Evolutionary conservation across 2,113 vertebrate genomes (phyloP), one percentile per base, ranked within the genome.

Genomic region (Pomatorhinus ruficollis): DNA sequence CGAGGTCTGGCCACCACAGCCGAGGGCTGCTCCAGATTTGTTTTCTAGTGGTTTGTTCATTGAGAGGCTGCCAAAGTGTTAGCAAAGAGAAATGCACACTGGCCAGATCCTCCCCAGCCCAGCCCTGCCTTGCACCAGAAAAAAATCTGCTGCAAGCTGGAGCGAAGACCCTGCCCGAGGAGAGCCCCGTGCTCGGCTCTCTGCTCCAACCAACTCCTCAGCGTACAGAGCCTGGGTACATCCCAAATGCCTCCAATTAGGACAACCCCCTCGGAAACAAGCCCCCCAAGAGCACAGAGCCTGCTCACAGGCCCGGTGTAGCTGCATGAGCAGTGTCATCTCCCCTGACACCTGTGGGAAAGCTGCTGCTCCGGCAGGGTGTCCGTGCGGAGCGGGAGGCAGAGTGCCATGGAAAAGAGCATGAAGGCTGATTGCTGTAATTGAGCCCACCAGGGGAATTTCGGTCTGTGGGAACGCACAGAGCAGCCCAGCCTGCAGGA

Each of bases 41-140:
- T 91, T 97, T 96, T 45, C 90, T 96, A 88, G 90, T 85, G 90
- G 88, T 80, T 96, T 91, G 60, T 89, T 96, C 94, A 96, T 64
- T 87, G 94, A 96, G 89, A 96, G 74, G 44, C 87, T 96, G 94
- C 94, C 93, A 97, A 89, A 11, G 44, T 31, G 70, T 87, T 57
- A 85, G 95, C 87, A 69, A 68, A 84, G 81, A 96, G 94, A 95
- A 91, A 94, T 57, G 78, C 83, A 87, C 82, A 83, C 95, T 47
- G 91, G 81, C 61, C 87, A 71, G 91, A 93, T 94, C 45, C 94
- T 95, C 40, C 33, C 42, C 74, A 44, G 25, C 37, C 61, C 59
- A 63, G 54, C 64, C 49, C 33, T 95, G 83, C 89, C 70, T 72
- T 50, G 61, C 91, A 95, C 89, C 65, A 30, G 49, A 30, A n/a